A percentile compares a stretch with the other conserved stretches of the same genome.
These are phyloP conservation scores for Sphenopsis melanotis DNA, from an alignment of 2,797 vertebrate species.

Conservation along the genomic window DNA sequence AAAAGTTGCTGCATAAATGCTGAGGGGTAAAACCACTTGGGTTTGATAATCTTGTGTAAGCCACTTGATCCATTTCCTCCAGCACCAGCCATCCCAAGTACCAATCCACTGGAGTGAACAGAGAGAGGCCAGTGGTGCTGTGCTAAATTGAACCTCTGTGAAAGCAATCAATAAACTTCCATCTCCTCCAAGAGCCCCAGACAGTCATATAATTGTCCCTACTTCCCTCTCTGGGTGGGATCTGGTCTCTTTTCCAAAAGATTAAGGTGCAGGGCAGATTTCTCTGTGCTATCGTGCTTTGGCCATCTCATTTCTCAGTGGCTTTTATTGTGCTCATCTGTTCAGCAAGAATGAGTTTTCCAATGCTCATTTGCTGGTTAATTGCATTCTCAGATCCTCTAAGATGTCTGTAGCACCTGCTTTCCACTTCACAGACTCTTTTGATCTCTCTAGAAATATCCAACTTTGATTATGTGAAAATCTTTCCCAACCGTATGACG, in stretches of 20 bases:
- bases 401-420: conserved; percentile 73
- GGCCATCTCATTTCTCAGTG: conserved; percentile 75
- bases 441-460: conserved; percentile 74
- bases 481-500: conserved; percentile 57
- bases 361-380: conserved; percentile 91
- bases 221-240: not conserved
- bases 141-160: not conserved
- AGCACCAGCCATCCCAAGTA: not conserved
- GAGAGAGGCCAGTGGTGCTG: not conserved
- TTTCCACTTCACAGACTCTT: conserved; percentile 73
- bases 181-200: conserved; percentile 10
- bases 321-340: conserved; percentile 82
- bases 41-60: not conserved
- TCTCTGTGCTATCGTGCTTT: conserved; percentile 62
- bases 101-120: not conserved
- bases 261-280: conserved; percentile 62
- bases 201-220: conserved; percentile 68
- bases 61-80: not conserved
- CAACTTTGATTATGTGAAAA: conserved; percentile 74
- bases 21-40: not conserved
- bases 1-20: not conserved
- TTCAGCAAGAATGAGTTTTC: conserved; percentile 80
- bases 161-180: conserved; percentile 62
- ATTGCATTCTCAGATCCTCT: conserved; percentile 86
- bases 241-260: conserved; percentile 50